Percentiles rank a stretch among this genome's conserved stretches.
phyloP scores from a whole-genome alignment of 2,888 invertebrate genomes.

The Drosophila formosana region DNA sequence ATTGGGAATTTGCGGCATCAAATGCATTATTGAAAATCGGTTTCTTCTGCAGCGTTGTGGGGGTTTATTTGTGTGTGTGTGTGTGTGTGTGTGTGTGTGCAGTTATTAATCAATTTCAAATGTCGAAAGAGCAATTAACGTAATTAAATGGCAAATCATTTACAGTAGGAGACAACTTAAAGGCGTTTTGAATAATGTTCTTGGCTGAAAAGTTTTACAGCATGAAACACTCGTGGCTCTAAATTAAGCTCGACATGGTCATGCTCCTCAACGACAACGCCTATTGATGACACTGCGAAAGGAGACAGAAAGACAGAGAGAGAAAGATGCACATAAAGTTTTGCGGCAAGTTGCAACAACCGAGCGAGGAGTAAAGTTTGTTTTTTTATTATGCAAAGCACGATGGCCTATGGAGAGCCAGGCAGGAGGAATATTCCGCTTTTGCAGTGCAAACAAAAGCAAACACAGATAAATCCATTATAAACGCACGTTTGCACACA shows the following conservation, averaged over 20 bases:
- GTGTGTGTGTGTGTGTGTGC: constrained; percentile 5
- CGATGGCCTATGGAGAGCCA: constrained; percentile 47
- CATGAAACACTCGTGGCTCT: neutral
- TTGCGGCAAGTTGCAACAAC: constrained; percentile 48
- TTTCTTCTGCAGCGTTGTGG: constrained; percentile 9
- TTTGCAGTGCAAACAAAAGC: constrained; percentile 47
- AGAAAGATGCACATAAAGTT: constrained; percentile 54
- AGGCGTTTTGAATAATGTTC: constrained; percentile 29
- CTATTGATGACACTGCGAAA: constrained; percentile 30
- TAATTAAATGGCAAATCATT: constrained; percentile 49
- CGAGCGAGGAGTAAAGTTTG: constrained; percentile 42
- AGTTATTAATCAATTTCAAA: constrained; percentile 45
- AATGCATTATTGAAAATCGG: constrained; percentile 44
- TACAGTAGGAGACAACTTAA: constrained; percentile 28
- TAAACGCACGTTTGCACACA: constrained; percentile 71
- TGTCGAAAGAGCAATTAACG: constrained; percentile 55
- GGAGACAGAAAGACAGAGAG: neutral
- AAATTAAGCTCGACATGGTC: constrained; percentile 27
- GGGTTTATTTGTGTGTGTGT: neutral
- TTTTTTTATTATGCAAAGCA: constrained; percentile 68
- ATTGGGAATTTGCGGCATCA: constrained; percentile 33
- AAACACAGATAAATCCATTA: constrained; percentile 72
- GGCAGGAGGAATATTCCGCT: constrained; percentile 42
- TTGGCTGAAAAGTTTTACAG: constrained; percentile 18
- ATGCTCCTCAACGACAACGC: constrained; percentile 19